These are phyloP conservation scores for Drosophila malerkotliana DNA, from an alignment of 1,140 invertebrate species.

Conservation along the genomic window DNA sequence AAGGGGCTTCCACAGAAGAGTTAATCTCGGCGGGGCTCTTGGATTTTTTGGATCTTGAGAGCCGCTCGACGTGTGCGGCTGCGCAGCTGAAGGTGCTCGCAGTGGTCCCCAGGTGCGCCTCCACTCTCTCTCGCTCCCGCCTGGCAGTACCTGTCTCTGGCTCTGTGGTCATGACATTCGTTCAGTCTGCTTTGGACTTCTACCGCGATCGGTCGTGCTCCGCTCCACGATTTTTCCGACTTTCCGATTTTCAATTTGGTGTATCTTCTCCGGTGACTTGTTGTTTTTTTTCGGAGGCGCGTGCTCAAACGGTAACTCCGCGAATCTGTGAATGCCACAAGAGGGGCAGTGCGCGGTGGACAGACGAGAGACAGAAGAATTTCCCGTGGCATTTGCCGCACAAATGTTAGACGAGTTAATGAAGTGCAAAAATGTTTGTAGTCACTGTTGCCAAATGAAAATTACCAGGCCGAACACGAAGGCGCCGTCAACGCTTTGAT, in stretches of 20 bases:
- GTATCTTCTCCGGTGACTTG: conserved; percentile 2
- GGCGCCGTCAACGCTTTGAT: conserved; percentile 57
- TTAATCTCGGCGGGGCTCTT: conserved; percentile 26
- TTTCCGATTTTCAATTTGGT: conserved; percentile 5
- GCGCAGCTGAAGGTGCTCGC: conserved; percentile 25
- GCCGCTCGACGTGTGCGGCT: conserved; percentile 27
- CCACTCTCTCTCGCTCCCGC: conserved; percentile 13
- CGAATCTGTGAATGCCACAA: conserved; percentile 29
- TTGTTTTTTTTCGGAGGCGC: conserved; percentile 25
- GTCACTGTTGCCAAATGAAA: conserved; percentile 46
- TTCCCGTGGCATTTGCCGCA: conserved; percentile 62
- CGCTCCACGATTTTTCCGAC: conserved; percentile 19
- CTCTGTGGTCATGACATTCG: conserved; percentile 80
- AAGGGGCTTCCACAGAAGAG: conserved; percentile 11
- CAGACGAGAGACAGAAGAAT: conserved; percentile 49
- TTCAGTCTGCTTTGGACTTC: conserved; percentile 80
- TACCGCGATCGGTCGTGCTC: conserved; percentile 62
- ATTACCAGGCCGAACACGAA: conserved; percentile 42
- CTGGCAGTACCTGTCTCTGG: conserved; percentile 27
- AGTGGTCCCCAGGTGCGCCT: not conserved
- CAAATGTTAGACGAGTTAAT: conserved; percentile 74
- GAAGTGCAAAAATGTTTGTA: conserved; percentile 75
- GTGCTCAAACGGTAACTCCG: conserved; percentile 52
- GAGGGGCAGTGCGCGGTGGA: conserved; percentile 22
- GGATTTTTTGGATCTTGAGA: conserved; percentile 22